A percentile compares a stretch with the other conserved stretches of the same genome.
These are phyloP conservation scores for Nothura maculosa DNA, from an alignment of 2,797 vertebrate species.

Conservation along the genomic window DNA sequence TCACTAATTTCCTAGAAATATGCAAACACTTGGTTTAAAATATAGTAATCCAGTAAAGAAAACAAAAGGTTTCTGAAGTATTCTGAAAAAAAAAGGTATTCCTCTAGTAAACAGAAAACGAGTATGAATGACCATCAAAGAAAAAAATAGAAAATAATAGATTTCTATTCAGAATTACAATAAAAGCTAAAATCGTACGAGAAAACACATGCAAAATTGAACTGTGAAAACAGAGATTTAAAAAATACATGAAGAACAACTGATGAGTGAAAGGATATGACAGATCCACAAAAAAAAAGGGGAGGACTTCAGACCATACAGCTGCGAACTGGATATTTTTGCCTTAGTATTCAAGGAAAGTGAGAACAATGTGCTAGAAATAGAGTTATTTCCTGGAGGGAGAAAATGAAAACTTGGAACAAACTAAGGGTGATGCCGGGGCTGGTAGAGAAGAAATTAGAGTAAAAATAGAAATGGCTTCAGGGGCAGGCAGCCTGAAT, in stretches of 20 bases:
- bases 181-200: not conserved
- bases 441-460: slow-evolving; percentile 21
- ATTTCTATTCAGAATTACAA: not conserved
- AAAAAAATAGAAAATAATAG: not conserved
- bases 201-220: not conserved
- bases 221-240: not conserved
- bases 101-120: not conserved
- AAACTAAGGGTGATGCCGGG: not conserved
- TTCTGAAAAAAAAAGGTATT: not conserved
- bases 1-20: not conserved
- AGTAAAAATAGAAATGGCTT: slow-evolving; percentile 48
- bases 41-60: not conserved
- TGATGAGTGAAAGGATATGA: not conserved
- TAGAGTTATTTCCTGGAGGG: slow-evolving; percentile 8
- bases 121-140: not conserved
- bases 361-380: not conserved
- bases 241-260: not conserved
- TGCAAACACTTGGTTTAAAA: not conserved
- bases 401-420: slow-evolving; percentile 32
- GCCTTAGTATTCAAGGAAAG: not conserved
- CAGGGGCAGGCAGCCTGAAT: not conserved
- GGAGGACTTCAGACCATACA: not conserved
- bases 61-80: not conserved
- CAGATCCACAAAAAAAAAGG: not conserved
- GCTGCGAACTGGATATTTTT: not conserved